These are phyloP conservation scores for Eupithecia subumbrata DNA, from an alignment of 2,888 invertebrate species.

Conservation along the genomic window DNA sequence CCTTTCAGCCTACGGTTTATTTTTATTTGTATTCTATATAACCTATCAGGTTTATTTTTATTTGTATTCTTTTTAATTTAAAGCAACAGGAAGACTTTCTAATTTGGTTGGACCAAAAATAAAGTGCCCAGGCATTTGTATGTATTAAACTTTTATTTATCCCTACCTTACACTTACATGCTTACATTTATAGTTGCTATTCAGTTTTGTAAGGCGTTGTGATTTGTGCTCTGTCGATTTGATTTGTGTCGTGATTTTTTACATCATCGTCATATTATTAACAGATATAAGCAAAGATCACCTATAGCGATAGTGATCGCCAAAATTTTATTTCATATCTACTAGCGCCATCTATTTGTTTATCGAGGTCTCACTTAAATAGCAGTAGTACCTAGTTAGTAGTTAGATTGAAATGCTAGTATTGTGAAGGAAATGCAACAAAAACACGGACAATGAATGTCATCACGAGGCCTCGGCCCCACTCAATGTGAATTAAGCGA, in stretches of 20 bases:
- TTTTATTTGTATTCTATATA: no score
- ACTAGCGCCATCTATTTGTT: not conserved
- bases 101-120: not conserved
- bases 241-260: not conserved
- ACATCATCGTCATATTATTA: not conserved
- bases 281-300: not conserved
- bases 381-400: not conserved
- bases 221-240: not conserved
- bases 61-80: not conserved
- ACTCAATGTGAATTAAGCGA: constrained; percentile 46
- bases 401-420: constrained; percentile 1
- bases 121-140: not conserved
- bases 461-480: constrained; percentile 61
- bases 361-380: not conserved
- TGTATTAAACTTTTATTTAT: not conserved
- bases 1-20: no score
- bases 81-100: not conserved
- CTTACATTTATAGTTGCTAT: not conserved
- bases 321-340: not conserved
- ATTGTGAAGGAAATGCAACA: constrained; percentile 17
- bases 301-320: not conserved
- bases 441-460: constrained; percentile 55
- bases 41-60: not conserved
- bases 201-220: not conserved
- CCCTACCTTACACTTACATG: not conserved